Conservation (phyloP, 1,140 invertebrate species). For the Venustaconcha ellipsiformis region DNA sequence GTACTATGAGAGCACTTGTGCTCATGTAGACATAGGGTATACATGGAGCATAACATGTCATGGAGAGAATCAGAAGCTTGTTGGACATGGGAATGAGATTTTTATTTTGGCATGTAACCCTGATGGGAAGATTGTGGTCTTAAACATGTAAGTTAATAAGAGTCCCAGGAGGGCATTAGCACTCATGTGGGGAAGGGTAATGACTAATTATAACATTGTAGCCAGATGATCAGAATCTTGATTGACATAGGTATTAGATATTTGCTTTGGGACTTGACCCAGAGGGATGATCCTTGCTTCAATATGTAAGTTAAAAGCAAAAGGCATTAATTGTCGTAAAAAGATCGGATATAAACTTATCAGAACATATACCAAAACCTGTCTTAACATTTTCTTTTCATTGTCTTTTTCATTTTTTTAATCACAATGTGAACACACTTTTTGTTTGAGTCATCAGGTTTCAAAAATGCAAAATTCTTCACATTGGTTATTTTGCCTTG, state of each 20-base stretch:
- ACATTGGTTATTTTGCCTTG: too few species aligned
- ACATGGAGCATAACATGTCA: neutral
- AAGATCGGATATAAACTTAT: neutral
- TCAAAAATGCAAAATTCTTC: too few species aligned
- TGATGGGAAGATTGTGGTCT: neutral
- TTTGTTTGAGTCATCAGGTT: too few species aligned
- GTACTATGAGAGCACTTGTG: neutral
- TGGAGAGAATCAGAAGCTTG: neutral
- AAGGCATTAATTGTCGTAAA: neutral
- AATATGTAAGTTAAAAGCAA: constrained; percentile 81
- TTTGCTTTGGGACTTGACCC: constrained; percentile 82
- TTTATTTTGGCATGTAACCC: neutral
- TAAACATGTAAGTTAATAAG: neutral
- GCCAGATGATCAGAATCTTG: constrained; percentile 96
- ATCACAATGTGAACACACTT: too few species aligned
- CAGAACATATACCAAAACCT: neutral
- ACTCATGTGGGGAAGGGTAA: too few species aligned
- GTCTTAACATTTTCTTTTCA: too few species aligned
- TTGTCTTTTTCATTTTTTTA: too few species aligned
- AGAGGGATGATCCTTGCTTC: constrained; percentile 84
- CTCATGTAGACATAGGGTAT: neutral
- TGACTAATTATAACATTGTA: constrained; percentile 78
- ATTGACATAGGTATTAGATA: constrained; percentile 88
- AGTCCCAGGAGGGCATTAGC: too few species aligned
- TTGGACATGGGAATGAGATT: neutral